Evolutionary conservation across 2,113 vertebrate species (phyloP), one percentile per base, ranked within the genome.

Genomic region (Salvelinus sp.): DNA sequence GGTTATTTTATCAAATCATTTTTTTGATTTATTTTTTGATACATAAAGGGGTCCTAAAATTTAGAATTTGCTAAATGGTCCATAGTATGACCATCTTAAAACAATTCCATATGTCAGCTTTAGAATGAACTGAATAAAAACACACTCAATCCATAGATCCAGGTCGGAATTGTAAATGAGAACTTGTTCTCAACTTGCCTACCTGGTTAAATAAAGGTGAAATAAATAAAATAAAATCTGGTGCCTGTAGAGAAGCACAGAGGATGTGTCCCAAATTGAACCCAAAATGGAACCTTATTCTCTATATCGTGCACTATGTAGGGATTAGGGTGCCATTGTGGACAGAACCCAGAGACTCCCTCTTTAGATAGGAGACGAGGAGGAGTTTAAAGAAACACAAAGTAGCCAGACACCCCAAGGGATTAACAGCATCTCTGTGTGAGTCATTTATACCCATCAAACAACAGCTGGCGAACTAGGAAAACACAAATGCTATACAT

Each of bases 331-430:
- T 63, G 22, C 60, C 20, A 22, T 63, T 63, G 1, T 63, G n/a
- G 23, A 25, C 7, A 16, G 3, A 69, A 0, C 5, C 22, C 7
- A 69, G 38, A 69, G 12, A 25, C 44, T 74, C 77, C 79, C 23
- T 54, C 73, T 58, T 28, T 4, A 23, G 38, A 9, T 44, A 50
- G 73, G 82, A 68, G 58, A 73, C 73, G 69, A 47, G 28, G 62
- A 3, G 73, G 68, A 44, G 38, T 44, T 77, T 83, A 74, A 86
- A 83, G 63, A 30, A 86, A 87, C 86, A 81, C 88, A 88, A 76
- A 76, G 62, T 28, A 64, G 58, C 60, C 38, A 38, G 38, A 38
- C 38, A 9, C 13, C 27, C 67, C 67, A 18, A 13, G 18, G 25
- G 80, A 72, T 48, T 73, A 66, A 25, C 75, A 78, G 62, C 76